These are phyloP conservation scores for Geodia barretti DNA, from an alignment of 37 sponge, comb jelly and placozoan species.

Conservation along the genomic window DNA sequence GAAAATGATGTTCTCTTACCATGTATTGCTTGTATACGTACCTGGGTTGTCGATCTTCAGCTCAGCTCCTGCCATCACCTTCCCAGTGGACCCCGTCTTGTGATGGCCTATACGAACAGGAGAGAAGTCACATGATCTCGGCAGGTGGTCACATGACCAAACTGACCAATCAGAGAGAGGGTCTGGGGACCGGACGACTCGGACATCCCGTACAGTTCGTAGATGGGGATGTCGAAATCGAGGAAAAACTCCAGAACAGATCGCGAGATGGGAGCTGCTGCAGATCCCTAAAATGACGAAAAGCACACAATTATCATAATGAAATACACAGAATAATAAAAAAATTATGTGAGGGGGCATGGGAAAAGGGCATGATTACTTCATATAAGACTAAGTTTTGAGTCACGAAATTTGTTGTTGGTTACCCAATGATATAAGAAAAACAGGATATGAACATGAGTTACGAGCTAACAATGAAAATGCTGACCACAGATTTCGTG, in stretches of 20 bases:
- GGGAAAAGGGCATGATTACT: neutral
- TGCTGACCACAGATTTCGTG: too few species aligned
- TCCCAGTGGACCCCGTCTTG: constrained; percentile 72
- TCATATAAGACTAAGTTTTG: too few species aligned
- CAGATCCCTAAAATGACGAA: constrained; percentile 54
- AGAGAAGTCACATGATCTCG: neutral
- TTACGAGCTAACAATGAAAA: too few species aligned
- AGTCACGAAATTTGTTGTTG: too few species aligned
- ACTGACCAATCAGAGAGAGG: constrained; percentile 69
- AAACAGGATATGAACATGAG: too few species aligned
- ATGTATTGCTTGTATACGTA: neutral
- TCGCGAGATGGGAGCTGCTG: constrained; percentile 86
- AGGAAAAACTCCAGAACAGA: constrained; percentile 88
- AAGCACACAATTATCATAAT: too few species aligned
- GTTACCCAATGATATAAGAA: too few species aligned
- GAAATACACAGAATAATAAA: neutral
- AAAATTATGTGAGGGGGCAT: neutral
- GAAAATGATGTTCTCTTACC: neutral
- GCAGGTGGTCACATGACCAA: neutral
- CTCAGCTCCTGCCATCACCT: constrained; percentile 81
- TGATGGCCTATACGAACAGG: constrained; percentile 48
- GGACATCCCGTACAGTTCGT: constrained; percentile 92
- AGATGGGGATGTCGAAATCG: constrained; percentile 82
- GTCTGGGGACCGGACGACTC: constrained; percentile 94
- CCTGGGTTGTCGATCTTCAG: constrained; percentile 87